A percentile compares a stretch with the other conserved stretches of the same genome.
Evolutionary conservation across 2,113 vertebrate genomes (phyloP).

Genomic region (Apteryx mantelli): DNA sequence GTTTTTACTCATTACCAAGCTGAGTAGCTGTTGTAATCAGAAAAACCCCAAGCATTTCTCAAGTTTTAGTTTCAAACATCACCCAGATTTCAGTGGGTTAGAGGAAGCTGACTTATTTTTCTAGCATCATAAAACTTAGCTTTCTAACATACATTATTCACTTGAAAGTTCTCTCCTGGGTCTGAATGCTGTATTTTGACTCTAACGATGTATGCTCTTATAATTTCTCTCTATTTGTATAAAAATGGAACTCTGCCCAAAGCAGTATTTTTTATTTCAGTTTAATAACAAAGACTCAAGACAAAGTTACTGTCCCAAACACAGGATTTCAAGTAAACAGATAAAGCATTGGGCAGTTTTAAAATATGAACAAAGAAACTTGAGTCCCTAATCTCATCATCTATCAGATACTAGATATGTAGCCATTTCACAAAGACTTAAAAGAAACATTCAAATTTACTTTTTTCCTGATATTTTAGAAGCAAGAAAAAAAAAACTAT

Average conservation of each 20-base stretch:
- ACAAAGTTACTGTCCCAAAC: neutral
- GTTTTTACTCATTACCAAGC: neutral
- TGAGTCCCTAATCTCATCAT: neutral
- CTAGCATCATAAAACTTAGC: neutral
- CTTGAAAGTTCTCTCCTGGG: neutral
- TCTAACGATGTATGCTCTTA: fast-evolving
- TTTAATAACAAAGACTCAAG: neutral
- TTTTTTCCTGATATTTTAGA: neutral
- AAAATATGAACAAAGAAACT: neutral
- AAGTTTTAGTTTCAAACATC: neutral
- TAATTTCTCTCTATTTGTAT: neutral
- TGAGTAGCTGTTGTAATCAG: neutral
- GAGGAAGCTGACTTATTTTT: neutral
- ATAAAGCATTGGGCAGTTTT: neutral
- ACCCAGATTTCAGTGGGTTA: neutral
- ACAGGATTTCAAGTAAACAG: neutral
- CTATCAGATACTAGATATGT: neutral
- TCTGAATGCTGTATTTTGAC: neutral
- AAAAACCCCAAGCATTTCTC: neutral
- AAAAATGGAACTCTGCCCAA: neutral
- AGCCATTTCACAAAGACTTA: neutral
- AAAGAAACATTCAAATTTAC: neutral
- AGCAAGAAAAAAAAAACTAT: neutral
- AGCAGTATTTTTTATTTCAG: neutral
- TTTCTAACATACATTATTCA: neutral